Evolutionary conservation across 1,140 invertebrate species (phyloP).

Genomic region (Hylaeus anthracinus): DNA sequence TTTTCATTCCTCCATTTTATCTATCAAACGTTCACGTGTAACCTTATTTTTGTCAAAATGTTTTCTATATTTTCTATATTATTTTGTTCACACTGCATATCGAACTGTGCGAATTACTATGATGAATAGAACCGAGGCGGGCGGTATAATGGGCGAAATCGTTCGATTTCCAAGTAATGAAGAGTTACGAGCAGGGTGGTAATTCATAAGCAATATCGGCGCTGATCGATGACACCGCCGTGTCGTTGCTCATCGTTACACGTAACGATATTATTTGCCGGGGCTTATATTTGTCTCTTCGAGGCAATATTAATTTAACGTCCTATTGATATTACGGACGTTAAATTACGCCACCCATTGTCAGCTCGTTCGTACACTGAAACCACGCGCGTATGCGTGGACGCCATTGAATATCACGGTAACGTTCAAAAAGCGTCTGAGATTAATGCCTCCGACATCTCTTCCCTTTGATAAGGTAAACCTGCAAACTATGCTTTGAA

Average conservation of each 20-base stretch:
- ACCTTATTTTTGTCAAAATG: too few species aligned
- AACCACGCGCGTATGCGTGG: not conserved
- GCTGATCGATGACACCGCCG: conserved; percentile 29
- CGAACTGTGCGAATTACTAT: too few species aligned
- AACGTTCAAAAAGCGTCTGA: conserved; percentile 5
- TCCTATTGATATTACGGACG: conserved; percentile 33
- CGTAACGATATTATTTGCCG: conserved; percentile 20
- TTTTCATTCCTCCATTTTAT: too few species aligned
- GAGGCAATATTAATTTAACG: conserved; percentile 39
- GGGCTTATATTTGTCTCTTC: conserved; percentile 24
- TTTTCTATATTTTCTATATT: too few species aligned
- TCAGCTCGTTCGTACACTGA: not conserved
- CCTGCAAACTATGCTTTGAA: too few species aligned
- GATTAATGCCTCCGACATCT: conserved; percentile 6
- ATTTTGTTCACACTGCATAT: not conserved
- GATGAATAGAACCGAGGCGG: too few species aligned
- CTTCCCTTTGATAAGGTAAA: not conserved
- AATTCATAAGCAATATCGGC: conserved; percentile 29
- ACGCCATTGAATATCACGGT: not conserved
- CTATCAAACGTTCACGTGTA: too few species aligned
- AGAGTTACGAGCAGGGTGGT: not conserved
- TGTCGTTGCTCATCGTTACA: conserved; percentile 33
- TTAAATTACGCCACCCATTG: conserved; percentile 22
- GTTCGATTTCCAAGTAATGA: conserved; percentile 14
- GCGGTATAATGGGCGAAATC: not conserved